Conservation (phyloP, 2,797 vertebrate species). For the Falco cherrug region DNA sequence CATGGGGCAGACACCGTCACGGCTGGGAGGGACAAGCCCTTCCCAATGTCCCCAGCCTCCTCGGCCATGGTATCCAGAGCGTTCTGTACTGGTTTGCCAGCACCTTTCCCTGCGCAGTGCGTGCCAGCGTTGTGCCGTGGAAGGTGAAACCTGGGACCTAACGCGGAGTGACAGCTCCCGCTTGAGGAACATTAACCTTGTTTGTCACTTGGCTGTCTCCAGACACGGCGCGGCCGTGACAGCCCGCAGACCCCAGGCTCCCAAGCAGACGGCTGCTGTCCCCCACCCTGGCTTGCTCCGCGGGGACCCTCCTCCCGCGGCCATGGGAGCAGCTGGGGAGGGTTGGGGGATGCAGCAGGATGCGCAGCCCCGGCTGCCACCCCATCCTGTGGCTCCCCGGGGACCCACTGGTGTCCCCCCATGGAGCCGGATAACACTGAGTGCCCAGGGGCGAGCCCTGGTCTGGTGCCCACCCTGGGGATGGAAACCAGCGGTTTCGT, state of each 20-base stretch:
- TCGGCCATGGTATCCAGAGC: fast-evolving
- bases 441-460: background rate
- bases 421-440: fast-evolving
- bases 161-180: background rate
- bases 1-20: fast-evolving
- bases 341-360: background rate
- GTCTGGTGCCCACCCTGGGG: background rate
- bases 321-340: background rate
- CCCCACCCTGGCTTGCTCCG: background rate
- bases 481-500: background rate
- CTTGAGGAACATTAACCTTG: background rate
- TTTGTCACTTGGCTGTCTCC: slow-evolving; percentile 13
- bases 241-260: background rate
- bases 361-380: background rate
- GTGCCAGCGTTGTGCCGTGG: background rate
- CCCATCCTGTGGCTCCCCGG: background rate
- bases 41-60: background rate
- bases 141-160: background rate
- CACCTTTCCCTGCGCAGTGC: fast-evolving
- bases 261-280: slow-evolving; percentile 14
- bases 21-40: background rate
- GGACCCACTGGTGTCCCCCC: background rate
- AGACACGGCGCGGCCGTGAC: background rate
- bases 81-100: fast-evolving
- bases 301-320: background rate